Percentiles rank a stretch among this genome's conserved stretches.
These are phyloP conservation scores for Caenorhabditis latens DNA, from an alignment of 1,140 invertebrate genomes.

Conservation along the genomic window DNA sequence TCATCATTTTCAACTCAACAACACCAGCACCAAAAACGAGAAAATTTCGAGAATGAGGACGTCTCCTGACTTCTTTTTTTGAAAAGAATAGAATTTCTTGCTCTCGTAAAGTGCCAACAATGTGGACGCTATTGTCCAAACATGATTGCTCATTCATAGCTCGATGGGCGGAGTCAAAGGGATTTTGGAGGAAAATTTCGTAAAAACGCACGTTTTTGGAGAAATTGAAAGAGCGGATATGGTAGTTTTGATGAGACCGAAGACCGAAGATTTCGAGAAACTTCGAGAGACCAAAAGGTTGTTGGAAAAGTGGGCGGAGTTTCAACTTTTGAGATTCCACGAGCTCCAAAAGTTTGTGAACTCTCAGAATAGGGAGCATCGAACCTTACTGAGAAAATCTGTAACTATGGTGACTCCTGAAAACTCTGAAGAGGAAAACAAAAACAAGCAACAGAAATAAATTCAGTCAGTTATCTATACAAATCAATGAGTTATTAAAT, in stretches of 20 bases:
- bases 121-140: constrained; percentile 7
- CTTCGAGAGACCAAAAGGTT: background rate
- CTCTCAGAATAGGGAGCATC: no score
- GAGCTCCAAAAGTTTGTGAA: no score
- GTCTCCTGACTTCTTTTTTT: constrained; percentile 23
- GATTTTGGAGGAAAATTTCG: background rate
- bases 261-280: background rate
- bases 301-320: no score
- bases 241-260: no score
- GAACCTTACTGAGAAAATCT: no score
- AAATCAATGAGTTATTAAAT: no score
- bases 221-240: background rate
- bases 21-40: background rate
- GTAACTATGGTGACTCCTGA: no score
- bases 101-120: background rate
- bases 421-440: no score
- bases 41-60: background rate
- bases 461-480: no score
- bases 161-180: background rate
- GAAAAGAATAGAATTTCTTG: constrained; percentile 21
- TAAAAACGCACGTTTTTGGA: constrained; percentile 1
- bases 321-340: no score
- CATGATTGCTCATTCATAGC: constrained; percentile 34
- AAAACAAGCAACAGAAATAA: no score
- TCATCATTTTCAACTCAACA: background rate